Evolutionary conservation across 64 coral and sea anemone genomes (phyloP).

Genomic region (Acropora yongei): DNA sequence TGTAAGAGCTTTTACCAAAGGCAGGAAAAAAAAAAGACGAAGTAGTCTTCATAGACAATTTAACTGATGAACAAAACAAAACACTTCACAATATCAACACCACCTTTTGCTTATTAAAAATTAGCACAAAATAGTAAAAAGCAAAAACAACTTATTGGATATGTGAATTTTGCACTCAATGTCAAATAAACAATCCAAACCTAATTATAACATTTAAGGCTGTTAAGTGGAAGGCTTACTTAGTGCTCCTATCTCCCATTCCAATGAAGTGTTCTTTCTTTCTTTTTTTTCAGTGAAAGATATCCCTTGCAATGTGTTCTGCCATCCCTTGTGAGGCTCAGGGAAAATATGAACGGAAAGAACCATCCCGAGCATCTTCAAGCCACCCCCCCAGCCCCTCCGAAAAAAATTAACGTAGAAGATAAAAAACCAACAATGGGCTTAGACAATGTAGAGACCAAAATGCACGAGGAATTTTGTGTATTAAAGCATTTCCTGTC

Average conservation of each 20-base stretch:
- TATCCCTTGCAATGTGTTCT: slow-evolving; percentile 19
- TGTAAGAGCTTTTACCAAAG: no score
- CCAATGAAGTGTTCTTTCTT: not conserved
- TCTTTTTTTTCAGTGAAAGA: not conserved
- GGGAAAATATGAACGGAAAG: not conserved
- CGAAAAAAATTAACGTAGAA: not conserved
- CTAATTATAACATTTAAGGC: not conserved
- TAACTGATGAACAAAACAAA: no score
- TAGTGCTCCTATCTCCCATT: not conserved
- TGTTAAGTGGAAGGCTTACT: not conserved
- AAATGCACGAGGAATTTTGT: no score
- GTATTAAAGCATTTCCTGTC: no score
- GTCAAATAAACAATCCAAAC: not conserved
- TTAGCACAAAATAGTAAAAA: no score
- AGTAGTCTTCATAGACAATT: no score
- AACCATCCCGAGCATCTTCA: not conserved
- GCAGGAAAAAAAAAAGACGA: not conserved
- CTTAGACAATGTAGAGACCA: not conserved
- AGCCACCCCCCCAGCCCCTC: not conserved
- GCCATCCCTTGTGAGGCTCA: slow-evolving; percentile 32
- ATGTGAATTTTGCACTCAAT: no score
- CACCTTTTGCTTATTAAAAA: no score
- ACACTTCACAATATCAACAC: no score
- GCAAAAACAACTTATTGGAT: no score
- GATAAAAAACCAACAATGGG: slow-evolving; percentile 1